phyloP scores from a whole-genome alignment of 2,888 invertebrate genomes.

The Dolichomitus sp. region DNA sequence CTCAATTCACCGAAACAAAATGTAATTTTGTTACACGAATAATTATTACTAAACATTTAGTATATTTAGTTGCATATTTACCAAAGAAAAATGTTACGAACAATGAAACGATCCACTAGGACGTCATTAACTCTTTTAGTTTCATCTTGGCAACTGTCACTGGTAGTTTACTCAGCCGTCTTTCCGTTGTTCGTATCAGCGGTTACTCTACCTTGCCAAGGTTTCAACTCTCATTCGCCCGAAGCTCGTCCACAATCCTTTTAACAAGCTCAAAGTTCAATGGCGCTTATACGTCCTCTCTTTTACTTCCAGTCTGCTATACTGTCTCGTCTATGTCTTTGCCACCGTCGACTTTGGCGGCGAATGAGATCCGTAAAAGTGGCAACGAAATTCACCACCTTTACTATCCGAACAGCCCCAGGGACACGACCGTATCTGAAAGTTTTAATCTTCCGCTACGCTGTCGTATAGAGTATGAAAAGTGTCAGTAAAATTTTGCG shows the following conservation, averaged over 20 bases:
- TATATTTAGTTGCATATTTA: not conserved
- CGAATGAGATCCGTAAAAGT: constrained; percentile 16
- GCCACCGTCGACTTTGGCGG: constrained; percentile 7
- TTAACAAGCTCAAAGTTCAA: constrained; percentile 48
- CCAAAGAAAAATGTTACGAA: not conserved
- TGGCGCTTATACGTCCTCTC: constrained; percentile 29
- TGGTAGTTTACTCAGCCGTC: not conserved
- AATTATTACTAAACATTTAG: not conserved
- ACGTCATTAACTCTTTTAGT: not conserved
- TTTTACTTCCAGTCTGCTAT: constrained; percentile 13
- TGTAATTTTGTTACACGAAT: not conserved
- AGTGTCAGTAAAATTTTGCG: not conserved
- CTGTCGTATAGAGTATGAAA: not conserved
- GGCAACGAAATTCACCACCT: constrained; percentile 18
- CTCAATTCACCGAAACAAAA: no score
- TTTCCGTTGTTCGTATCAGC: not conserved
- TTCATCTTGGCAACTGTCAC: constrained; percentile 9
- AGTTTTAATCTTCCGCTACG: constrained; percentile 9
- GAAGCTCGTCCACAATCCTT: constrained; percentile 14
- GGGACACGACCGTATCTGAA: not conserved
- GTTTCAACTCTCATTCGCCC: constrained; percentile 4
- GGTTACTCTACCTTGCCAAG: not conserved
- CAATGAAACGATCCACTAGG: not conserved
- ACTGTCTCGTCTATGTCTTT: constrained; percentile 18
- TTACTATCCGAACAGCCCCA: no score